These are phyloP conservation scores for Cryptocephalus moraei DNA, from an alignment of 2,888 invertebrate species.

Conservation along the genomic window DNA sequence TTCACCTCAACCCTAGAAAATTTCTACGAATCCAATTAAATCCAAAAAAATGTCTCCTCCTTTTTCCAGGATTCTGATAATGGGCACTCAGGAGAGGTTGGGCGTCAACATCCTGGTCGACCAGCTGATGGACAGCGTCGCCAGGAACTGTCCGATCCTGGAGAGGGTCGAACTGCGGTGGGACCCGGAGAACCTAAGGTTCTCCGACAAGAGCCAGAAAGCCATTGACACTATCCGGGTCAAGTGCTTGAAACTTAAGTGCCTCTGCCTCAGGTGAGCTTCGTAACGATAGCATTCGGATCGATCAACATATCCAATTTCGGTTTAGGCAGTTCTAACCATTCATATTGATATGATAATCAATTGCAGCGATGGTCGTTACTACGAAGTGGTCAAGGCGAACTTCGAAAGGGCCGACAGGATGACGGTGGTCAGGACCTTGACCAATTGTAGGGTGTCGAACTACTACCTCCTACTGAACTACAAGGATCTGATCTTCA, in stretches of 20 bases:
- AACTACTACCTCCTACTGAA: constrained; percentile 86
- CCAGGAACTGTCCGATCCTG: constrained; percentile 78
- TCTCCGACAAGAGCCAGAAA: constrained; percentile 99
- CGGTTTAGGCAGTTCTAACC: too few relatives aligned
- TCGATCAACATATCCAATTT: too few relatives aligned
- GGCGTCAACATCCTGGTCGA: constrained; percentile 97
- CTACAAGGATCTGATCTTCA: constrained; percentile 93
- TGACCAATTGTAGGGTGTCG: constrained; percentile 91
- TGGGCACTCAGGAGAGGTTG: constrained; percentile 94
- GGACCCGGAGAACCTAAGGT: constrained; percentile 97
- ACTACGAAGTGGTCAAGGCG: constrained; percentile 97
- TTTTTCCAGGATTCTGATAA: constrained; percentile 73
- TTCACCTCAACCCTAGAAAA: too few relatives aligned
- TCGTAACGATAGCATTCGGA: too few relatives aligned
- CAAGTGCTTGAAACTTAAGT: constrained; percentile 84
- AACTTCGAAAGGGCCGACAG: constrained; percentile 98
- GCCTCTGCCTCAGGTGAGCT: constrained; percentile 79
- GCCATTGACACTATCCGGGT: constrained; percentile 96
- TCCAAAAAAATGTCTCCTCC: neutral
- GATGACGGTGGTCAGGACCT: constrained; percentile 90
- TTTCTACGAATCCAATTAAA: neutral
- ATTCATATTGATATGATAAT: too few relatives aligned
- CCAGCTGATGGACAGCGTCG: constrained; percentile 95
- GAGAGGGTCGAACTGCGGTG: constrained; percentile 92
- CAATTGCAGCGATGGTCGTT: constrained; percentile 82